phyloP scores from a whole-genome alignment of 2,888 invertebrate species.

The Byasa hedistus region DNA sequence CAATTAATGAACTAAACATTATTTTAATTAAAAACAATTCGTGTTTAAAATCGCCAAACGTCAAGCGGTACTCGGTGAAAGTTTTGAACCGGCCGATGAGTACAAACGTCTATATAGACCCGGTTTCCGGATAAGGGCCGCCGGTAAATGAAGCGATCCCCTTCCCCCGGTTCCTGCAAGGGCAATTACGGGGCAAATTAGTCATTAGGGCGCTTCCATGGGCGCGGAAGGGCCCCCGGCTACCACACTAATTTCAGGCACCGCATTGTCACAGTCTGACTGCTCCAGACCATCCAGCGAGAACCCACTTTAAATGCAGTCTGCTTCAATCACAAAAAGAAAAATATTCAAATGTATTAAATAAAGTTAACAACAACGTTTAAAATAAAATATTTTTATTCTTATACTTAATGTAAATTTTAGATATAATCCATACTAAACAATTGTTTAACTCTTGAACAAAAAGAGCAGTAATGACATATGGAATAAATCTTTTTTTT shows the following conservation, averaged over 20 bases:
- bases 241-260: constrained; percentile 37
- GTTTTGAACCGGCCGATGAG: constrained; percentile 11
- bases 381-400: too few relatives aligned
- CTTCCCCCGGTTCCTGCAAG: constrained; percentile 40
- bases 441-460: too few relatives aligned
- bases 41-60: not conserved
- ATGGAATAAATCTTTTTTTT: too few relatives aligned
- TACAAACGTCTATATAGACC: constrained; percentile 25
- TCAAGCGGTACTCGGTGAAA: not conserved
- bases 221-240: constrained; percentile 39
- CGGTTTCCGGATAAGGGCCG: constrained; percentile 14
- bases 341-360: too few relatives aligned
- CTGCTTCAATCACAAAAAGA: too few relatives aligned
- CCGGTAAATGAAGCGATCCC: constrained; percentile 37
- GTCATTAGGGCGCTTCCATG: constrained; percentile 39
- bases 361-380: too few relatives aligned
- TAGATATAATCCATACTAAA: too few relatives aligned
- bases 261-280: constrained; percentile 6
- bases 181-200: constrained; percentile 47
- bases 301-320: too few relatives aligned
- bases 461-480: too few relatives aligned
- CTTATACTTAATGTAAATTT: too few relatives aligned
- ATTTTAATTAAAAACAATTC: not conserved
- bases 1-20: not conserved
- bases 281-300: not conserved